Conservation (phyloP, 2,113 vertebrate genomes). For the Bos taurus region DNA sequence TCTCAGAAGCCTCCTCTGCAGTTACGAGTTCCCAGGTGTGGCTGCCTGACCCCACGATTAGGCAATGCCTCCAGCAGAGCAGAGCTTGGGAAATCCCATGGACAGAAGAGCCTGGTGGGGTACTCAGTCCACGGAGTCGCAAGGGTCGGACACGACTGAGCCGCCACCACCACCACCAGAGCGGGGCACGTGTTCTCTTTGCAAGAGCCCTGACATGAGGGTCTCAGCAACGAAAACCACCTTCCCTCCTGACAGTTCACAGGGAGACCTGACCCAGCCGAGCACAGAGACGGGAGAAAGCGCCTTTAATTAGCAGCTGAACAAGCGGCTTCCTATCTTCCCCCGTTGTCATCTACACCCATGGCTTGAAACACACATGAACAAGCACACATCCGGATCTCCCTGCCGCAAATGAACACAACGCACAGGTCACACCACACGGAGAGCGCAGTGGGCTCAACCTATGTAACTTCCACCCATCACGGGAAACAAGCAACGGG, state of each 20-base stretch:
- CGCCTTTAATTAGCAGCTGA: background rate
- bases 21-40: fast-evolving
- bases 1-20: background rate
- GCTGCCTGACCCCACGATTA: background rate
- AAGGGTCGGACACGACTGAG: background rate
- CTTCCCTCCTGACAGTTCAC: no score
- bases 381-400: background rate
- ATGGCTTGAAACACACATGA: background rate
- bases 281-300: background rate
- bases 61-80: no score
- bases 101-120: background rate
- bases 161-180: background rate
- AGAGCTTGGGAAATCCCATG: background rate
- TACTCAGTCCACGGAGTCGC: background rate
- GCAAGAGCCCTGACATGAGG: fast-evolving
- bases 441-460: fast-evolving
- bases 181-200: fast-evolving
- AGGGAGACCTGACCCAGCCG: background rate
- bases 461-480: background rate
- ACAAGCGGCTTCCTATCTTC: background rate
- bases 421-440: background rate
- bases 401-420: background rate
- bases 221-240: background rate
- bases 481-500: background rate
- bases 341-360: background rate